phyloP scores from a whole-genome alignment of 2,113 vertebrate genomes.

The Marmota flaviventris region DNA sequence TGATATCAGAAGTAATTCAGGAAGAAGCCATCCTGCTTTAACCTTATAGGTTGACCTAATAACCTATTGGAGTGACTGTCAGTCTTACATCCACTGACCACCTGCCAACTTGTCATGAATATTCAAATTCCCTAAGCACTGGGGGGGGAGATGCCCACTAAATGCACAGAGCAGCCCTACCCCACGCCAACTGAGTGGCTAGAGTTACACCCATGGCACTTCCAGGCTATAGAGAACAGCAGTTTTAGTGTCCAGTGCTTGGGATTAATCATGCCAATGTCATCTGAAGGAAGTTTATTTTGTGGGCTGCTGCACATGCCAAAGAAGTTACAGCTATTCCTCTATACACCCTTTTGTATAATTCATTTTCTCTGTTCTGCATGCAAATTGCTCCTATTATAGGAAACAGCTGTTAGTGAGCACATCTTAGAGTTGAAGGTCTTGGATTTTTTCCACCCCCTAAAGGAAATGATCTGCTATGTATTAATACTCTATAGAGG shows the following conservation, averaged over 20 bases:
- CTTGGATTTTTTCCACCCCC: slow-evolving; percentile 37
- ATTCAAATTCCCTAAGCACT: slow-evolving; percentile 58
- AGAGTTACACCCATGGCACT: not conserved
- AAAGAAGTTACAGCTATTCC: slow-evolving; percentile 61
- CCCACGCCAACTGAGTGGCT: not conserved
- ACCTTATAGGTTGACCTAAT: slow-evolving; percentile 3
- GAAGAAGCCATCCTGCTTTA: slow-evolving; percentile 3
- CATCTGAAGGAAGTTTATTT: slow-evolving; percentile 73
- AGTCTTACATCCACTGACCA: slow-evolving; percentile 48
- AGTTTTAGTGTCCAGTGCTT: slow-evolving; percentile 44
- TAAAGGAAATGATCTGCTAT: slow-evolving; percentile 70
- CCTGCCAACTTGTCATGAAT: slow-evolving; percentile 55
- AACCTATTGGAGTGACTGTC: not conserved
- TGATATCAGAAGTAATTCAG: slow-evolving; percentile 12
- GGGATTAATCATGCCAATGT: slow-evolving; percentile 69
- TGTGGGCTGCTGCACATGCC: slow-evolving; percentile 48
- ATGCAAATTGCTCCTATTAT: slow-evolving; percentile 79
- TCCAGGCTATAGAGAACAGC: slow-evolving; percentile 39
- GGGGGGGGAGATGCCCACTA: not conserved
- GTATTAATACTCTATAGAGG: slow-evolving; percentile 64
- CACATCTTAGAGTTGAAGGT: slow-evolving; percentile 56
- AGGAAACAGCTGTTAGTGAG: slow-evolving; percentile 73
- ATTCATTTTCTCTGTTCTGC: slow-evolving; percentile 76
- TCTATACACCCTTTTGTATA: slow-evolving; percentile 60
- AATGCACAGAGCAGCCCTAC: not conserved